Base-by-base conservation (phyloP, 30 jellyfish, hydroid and myxozoan genomes). In the Mastigias papua region DNA sequence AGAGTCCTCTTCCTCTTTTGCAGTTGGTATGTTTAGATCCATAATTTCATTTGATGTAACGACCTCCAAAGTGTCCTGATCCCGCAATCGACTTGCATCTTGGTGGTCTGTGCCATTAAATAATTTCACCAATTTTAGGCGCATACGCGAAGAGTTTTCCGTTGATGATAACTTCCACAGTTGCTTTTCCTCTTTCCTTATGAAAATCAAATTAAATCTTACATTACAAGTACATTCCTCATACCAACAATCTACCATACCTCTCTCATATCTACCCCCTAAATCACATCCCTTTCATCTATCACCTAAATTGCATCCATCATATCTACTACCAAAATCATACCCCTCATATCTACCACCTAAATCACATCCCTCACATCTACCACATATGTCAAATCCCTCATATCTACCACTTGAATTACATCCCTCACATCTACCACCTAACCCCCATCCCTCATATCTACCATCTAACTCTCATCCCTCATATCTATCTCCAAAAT, bases 71-170 rank as follows among this genome's bases (percentile, higher is more conserved):
- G 48, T 15, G 31, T 83, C 90, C 69, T 69, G 89, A 29, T 89
- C 97, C 4, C 87, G 80, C 48, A 68, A 34, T 20, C 88, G 91
- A 34, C 96, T 82, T 46, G 98, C 98, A 31, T 93, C 97, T 3
- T 35, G 34, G 60, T 93, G 96, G 68, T 92, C 81, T 22, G 87
- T 74, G 75, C 76, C 88, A n/a, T 84, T 67, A 64, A 88, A 48
- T 35, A 88, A 82, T 30, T 81, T 87, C n/a, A 93, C 54, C 27
- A 93, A 77, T 67, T 93, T 93, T 66, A 93, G 78, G 32, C 97
- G 97, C 98, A 93, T 93, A 17, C 98, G 97, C 22, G 92, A 93
- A 33, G 93, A 75, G 48, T 93, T 93, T 65, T 93, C 98, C 48
- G 97, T 89, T 49, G 92, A 82, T 0, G 98, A 93, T 49, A 93